These are phyloP conservation scores for Plectrocnemia conspersa DNA, from an alignment of 1,140 invertebrate genomes.

Conservation along the genomic window DNA sequence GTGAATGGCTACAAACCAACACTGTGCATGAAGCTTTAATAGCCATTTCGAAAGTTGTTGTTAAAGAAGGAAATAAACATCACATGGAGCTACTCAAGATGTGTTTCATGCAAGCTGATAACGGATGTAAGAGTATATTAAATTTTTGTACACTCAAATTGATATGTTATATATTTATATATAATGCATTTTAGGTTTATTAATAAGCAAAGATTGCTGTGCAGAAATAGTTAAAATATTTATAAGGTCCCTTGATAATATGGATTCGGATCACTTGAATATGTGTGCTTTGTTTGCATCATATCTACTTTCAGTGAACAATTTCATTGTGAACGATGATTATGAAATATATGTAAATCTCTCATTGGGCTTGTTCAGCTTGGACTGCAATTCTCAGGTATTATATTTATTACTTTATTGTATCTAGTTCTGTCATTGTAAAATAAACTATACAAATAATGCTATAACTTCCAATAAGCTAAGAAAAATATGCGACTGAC, in stretches of 20 bases:
- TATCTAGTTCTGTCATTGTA: no score
- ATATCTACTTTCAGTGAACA: conserved; percentile 48
- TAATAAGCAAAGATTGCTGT: conserved; percentile 50
- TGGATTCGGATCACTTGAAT: conserved; percentile 41
- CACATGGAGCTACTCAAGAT: conserved; percentile 33
- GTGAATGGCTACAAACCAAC: conserved; percentile 49
- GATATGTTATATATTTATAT: neutral
- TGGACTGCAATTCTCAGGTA: conserved; percentile 41
- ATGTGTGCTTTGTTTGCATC: conserved; percentile 50
- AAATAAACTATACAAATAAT: no score
- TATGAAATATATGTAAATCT: conserved; percentile 39
- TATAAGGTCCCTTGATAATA: conserved; percentile 37
- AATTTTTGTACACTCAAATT: conserved; percentile 3
- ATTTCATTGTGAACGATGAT: conserved; percentile 21
- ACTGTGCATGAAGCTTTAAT: conserved; percentile 44
- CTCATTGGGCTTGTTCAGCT: conserved; percentile 46
- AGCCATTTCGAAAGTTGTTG: conserved; percentile 41
- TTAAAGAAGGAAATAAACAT: conserved; percentile 38
- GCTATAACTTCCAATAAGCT: no score
- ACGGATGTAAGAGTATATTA: conserved; percentile 22
- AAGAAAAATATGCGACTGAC: no score
- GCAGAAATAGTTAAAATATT: conserved; percentile 49
- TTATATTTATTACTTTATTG: no score
- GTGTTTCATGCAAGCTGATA: conserved; percentile 30
- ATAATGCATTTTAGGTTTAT: conserved; percentile 42